Evolutionary conservation across 2,113 vertebrate species (phyloP), one percentile per base, ranked within the genome.

Genomic region (Melanerpes aurifrons): DNA sequence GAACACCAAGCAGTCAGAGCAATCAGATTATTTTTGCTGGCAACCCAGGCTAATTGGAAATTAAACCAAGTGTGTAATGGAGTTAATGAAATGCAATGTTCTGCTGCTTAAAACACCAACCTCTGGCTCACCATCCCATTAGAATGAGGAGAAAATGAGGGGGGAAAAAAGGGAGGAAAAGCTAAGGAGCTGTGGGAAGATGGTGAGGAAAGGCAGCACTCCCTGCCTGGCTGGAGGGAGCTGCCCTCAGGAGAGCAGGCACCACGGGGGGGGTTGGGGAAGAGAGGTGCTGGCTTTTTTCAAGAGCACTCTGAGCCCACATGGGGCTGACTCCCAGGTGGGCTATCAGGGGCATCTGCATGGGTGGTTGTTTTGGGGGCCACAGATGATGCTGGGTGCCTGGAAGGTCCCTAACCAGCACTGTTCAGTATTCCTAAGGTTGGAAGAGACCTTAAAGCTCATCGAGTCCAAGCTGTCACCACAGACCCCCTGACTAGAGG

Each of bases 11-110:
- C 61, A 92, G 72, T 62, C 66, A 26, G 70, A 96, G 87, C 83
- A 94, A 95, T 86, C 69, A 69, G 96, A 96, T 95, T 91, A 72
- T 90, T 96, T 57, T 57, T 80, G 73, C 90, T 66, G 85, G 80
- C 91, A 95, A 91, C 74, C 86, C 57, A 94, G 22, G 90, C 94
- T 96, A 97, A 97, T 72, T 96, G 90, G 91, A 97, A 97, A 98
- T 96, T 82, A 97, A 98, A 96, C 95, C 86, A 93, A 96, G 91
- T 94, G 86, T 95, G 91, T 95, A 96, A 97, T 69, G 69, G 40
- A 95, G 76, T 82, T 96, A 97, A 97, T 92, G 86, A 97, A 95
- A 94, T 92, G 93, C 95, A 95, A 69, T 4, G 32, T 79, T 92
- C 93, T 94, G 85, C 81, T 86, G 61, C 90, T 95, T 94, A 80